phyloP scores from a whole-genome alignment of 2,888 invertebrate genomes.

The Apocheima hispidaria region DNA sequence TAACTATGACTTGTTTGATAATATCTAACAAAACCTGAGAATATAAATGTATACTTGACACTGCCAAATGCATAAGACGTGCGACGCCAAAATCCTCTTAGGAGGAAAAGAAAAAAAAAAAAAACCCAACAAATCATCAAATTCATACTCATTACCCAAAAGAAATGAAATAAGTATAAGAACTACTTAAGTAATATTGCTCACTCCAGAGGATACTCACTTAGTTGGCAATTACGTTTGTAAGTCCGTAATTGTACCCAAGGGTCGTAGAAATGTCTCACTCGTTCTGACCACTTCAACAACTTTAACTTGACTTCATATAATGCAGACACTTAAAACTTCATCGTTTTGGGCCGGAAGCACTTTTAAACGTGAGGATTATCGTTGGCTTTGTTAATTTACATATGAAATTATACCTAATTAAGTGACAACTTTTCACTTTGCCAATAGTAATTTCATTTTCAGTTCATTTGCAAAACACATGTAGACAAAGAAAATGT shows the following conservation, averaged over 20 bases:
- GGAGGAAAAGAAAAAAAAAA: too few relatives aligned
- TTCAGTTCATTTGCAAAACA: too few relatives aligned
- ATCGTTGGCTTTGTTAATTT: not conserved
- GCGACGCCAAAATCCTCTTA: too few relatives aligned
- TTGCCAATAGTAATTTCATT: too few relatives aligned
- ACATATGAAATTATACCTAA: too few relatives aligned
- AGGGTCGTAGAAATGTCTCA: constrained; percentile 13
- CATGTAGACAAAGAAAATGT: too few relatives aligned
- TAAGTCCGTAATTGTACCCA: constrained; percentile 18
- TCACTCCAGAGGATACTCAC: not conserved
- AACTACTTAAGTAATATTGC: constrained; percentile 2
- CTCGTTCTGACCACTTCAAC: constrained; percentile 28
- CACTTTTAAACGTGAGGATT: not conserved
- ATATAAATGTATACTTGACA: too few relatives aligned
- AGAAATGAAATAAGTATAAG: not conserved
- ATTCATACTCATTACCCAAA: not conserved
- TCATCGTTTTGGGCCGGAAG: constrained; percentile 8
- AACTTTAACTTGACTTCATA: constrained; percentile 2
- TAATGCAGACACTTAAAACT: constrained; percentile 21
- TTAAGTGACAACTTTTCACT: too few relatives aligned
- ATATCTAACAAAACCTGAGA: too few relatives aligned
- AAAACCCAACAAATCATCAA: too few relatives aligned
- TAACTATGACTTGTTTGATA: too few relatives aligned
- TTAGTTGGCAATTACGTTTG: constrained; percentile 23
- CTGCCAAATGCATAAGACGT: too few relatives aligned